Evolutionary conservation across 2,888 invertebrate species (phyloP).

Genomic region (Microctonus brassicae): DNA sequence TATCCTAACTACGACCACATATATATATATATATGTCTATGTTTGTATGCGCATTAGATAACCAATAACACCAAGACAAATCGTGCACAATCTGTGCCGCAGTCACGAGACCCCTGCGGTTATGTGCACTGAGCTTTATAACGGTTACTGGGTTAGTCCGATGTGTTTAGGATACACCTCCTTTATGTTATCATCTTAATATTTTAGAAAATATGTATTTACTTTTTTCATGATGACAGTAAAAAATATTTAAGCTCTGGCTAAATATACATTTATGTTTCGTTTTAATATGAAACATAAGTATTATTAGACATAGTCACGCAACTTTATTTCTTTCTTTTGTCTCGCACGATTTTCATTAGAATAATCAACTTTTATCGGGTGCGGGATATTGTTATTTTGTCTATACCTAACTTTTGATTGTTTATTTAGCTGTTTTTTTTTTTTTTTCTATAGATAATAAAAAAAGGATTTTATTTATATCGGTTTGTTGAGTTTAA

Average conservation of each 20-base stretch:
- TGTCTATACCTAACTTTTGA: not conserved
- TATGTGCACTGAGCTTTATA: constrained; percentile 20
- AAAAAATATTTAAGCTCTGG: too few relatives aligned
- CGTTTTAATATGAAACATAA: not conserved
- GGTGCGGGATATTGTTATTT: not conserved
- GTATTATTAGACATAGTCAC: constrained; percentile 13
- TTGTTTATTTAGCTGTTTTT: not conserved
- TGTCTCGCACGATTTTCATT: not conserved
- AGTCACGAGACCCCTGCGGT: constrained; percentile 9
- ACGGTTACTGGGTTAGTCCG: constrained; percentile 40
- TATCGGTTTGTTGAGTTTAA: not conserved
- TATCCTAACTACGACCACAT: not conserved
- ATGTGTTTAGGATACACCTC: constrained; percentile 13
- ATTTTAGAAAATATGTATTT: not conserved
- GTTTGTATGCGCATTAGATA: constrained; percentile 7
- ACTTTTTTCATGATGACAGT: not conserved
- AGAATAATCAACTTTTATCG: not conserved
- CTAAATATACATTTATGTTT: not conserved
- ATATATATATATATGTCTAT: not conserved
- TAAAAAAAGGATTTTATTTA: not conserved
- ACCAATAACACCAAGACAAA: constrained; percentile 18
- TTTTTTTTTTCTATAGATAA: not conserved
- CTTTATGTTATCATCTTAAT: not conserved
- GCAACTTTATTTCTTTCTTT: not conserved
- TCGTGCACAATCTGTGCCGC: constrained; percentile 13